These are phyloP conservation scores for Scaptomyza cyrtandrae DNA, from an alignment of 2,888 invertebrate species.

Conservation along the genomic window DNA sequence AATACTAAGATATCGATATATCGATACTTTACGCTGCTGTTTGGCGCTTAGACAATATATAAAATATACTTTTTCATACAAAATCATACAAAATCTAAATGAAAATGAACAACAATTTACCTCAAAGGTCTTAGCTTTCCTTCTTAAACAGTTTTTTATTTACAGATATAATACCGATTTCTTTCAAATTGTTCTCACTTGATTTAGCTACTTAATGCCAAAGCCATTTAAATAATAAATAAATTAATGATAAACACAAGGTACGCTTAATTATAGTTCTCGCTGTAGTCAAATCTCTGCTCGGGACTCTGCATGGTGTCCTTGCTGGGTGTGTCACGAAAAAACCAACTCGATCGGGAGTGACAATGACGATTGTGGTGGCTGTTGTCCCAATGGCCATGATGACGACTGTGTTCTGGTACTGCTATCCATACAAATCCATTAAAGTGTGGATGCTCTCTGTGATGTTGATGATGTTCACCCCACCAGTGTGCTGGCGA, in stretches of 20 bases:
- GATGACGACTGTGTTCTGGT: not conserved
- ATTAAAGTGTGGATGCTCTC: not conserved
- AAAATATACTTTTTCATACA: too few species aligned
- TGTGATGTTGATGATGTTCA: not conserved
- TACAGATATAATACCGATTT: too few species aligned
- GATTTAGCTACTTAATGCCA: too few species aligned
- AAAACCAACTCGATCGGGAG: conserved; percentile 14
- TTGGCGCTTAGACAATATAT: too few species aligned
- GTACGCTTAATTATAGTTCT: conserved; percentile 35
- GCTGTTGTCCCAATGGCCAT: not conserved
- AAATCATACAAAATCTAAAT: too few species aligned
- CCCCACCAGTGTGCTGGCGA: conserved; percentile 1
- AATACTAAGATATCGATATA: too few species aligned
- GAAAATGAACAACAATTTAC: too few species aligned
- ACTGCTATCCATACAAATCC: conserved; percentile 1
- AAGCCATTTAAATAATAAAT: conserved; percentile 7
- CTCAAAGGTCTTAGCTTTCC: too few species aligned
- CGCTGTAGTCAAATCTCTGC: conserved; percentile 20
- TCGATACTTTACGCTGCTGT: too few species aligned
- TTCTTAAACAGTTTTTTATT: too few species aligned
- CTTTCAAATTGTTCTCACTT: too few species aligned
- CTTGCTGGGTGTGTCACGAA: conserved; percentile 2
- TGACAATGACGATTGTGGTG: conserved; percentile 2
- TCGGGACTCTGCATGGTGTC: not conserved
- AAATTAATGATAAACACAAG: conserved; percentile 25